Evolutionary conservation across 35 echinoderm and acorn worm species (phyloP).

Genomic region (Ophioderma brevispina): DNA sequence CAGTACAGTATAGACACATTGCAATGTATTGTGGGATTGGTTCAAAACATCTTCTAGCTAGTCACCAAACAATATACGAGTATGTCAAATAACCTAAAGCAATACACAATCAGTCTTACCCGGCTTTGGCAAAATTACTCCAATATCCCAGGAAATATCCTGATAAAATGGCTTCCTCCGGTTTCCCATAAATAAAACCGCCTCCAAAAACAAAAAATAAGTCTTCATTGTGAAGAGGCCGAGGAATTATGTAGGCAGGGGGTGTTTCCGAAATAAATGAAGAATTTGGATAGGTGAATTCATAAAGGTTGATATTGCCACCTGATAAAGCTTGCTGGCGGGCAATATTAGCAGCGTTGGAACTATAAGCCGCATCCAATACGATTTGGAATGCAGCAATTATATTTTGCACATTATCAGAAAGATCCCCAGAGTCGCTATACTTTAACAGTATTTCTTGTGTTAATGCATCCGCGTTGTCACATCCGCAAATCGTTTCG

Average conservation of each 20-base stretch:
- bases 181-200: not conserved
- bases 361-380: not conserved
- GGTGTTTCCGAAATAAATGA: not conserved
- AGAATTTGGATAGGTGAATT: slow-evolving; percentile 4
- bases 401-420: not conserved
- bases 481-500: not conserved
- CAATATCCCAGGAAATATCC: not conserved
- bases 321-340: not conserved
- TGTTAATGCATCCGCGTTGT: not conserved
- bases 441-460: not conserved
- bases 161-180: not conserved
- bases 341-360: not conserved
- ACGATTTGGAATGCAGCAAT: not conserved
- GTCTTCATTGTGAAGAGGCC: not conserved
- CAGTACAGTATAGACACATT: too few relatives aligned
- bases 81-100: too few relatives aligned
- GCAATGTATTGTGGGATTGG: too few relatives aligned
- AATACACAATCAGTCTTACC: too few relatives aligned
- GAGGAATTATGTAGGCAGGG: not conserved
- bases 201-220: slow-evolving; percentile 17
- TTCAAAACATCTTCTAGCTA: too few relatives aligned
- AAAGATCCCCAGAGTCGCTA: not conserved
- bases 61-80: too few relatives aligned
- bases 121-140: slow-evolving; percentile 21
- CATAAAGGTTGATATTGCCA: not conserved